phyloP scores from a whole-genome alignment of 2,888 invertebrate genomes.

The Euspilapteryx auroguttella region DNA sequence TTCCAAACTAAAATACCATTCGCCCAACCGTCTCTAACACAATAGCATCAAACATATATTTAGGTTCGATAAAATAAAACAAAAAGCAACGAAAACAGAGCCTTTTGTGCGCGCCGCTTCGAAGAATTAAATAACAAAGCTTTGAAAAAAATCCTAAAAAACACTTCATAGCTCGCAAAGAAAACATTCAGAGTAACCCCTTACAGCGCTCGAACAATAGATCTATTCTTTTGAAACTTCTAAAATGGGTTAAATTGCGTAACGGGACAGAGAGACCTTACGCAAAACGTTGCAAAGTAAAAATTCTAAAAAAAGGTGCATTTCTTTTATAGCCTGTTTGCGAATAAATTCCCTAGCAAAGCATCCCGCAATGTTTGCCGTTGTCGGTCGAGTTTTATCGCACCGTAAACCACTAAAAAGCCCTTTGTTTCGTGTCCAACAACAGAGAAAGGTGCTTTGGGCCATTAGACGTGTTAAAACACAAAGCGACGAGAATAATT shows the following conservation, averaged over 20 bases:
- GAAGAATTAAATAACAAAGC: too few species aligned
- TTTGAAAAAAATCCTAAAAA: too few species aligned
- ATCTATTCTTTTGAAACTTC: constrained; percentile 18
- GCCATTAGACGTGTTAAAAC: constrained; percentile 35
- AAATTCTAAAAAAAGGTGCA: too few species aligned
- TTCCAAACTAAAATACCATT: constrained; percentile 45
- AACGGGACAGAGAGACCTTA: too few species aligned
- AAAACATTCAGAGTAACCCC: constrained; percentile 39
- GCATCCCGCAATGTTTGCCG: constrained; percentile 53
- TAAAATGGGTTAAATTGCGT: constrained; percentile 30
- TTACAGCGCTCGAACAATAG: constrained; percentile 28
- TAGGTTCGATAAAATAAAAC: constrained; percentile 51
- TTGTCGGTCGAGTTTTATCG: constrained; percentile 47
- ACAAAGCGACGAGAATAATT: constrained; percentile 39
- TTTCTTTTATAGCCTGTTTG: too few species aligned
- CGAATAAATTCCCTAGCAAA: constrained; percentile 16
- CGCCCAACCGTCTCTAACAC: constrained; percentile 36
- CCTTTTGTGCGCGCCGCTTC: constrained; percentile 48
- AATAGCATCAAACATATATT: constrained; percentile 54
- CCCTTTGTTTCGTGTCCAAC: constrained; percentile 33
- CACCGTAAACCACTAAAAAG: constrained; percentile 54
- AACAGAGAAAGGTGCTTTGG: constrained; percentile 39
- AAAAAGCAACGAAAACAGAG: constrained; percentile 39
- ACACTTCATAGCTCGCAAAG: too few species aligned
- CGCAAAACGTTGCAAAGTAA: too few species aligned